phyloP scores from a whole-genome alignment of 2,797 vertebrate species.

The Anguilla anguilla region DNA sequence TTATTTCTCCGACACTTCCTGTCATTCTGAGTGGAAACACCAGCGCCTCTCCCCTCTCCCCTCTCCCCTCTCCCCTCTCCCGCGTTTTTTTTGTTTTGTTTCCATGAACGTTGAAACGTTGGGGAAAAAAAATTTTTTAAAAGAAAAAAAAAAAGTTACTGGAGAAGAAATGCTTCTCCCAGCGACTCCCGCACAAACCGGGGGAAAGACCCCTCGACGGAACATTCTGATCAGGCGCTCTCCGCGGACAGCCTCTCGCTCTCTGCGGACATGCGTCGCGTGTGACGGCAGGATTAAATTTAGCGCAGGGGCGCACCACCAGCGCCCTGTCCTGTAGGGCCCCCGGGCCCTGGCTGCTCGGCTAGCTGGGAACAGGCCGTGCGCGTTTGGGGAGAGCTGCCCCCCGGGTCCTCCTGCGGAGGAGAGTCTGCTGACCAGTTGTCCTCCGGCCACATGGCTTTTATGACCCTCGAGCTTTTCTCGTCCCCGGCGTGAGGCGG shows the following conservation, averaged over 20 bases:
- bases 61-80: constrained; percentile 37
- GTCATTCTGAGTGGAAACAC: constrained; percentile 49
- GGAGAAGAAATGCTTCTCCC: neutral
- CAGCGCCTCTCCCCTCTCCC: constrained; percentile 45
- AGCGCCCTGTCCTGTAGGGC: neutral
- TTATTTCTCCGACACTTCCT: constrained; percentile 53
- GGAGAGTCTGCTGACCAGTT: constrained; percentile 56
- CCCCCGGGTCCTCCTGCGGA: constrained; percentile 55
- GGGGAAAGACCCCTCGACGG: neutral
- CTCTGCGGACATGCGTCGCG: neutral
- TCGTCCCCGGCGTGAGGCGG: constrained; percentile 43
- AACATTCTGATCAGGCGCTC: neutral
- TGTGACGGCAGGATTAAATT: neutral
- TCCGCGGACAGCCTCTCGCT: neutral
- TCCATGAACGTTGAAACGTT: constrained; percentile 40
- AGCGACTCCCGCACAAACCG: constrained; percentile 8
- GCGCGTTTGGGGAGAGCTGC: no score
- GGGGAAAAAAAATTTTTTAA: no score
- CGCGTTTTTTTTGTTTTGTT: constrained; percentile 35
- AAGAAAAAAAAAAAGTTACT: no score
- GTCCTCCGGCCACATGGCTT: constrained; percentile 52
- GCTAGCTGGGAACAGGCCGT: neutral
- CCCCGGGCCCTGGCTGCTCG: neutral
- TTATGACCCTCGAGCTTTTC: constrained; percentile 50
- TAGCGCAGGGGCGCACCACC: neutral